Base-by-base conservation (phyloP, 2,113 vertebrate species). In the Eretmochelys imbricata region DNA sequence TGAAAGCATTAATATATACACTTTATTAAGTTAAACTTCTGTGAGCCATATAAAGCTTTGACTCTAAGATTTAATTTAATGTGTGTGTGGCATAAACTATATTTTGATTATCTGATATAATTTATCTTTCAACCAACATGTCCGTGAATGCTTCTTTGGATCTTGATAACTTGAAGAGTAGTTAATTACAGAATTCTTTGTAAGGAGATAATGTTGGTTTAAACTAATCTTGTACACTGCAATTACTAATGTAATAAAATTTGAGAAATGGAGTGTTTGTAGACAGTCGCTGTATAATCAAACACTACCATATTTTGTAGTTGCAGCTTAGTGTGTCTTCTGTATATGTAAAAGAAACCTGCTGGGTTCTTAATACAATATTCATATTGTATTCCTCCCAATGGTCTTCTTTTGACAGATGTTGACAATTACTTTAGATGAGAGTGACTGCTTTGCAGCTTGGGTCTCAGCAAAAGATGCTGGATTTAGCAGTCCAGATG, bases 401-500 rank as follows among this genome's bases (percentile, higher is more conserved):
- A 1, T 79, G 49, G 1, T 78, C 53, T 94, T 94, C 80, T 93
- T 80, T 85, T 75, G 48, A 94, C 96, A 99, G 99, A 99, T 99
- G 99, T 96, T 99, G 97, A 99, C 99, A 3, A 99, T 99, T 96
- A 99, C 99, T 42, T 93, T 99, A 97, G 99, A 99, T 89, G 99
- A 99, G 98, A 99, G 99, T 49, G 99, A 99, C 98, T 99, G 99
- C 96, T 99, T 99, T 89, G 99, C 99, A 85, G 99, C 99, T 69
- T 99, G 99, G 99, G 99, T 99, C 55, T 99, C 99, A 51, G 99
- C 99, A 85, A 99, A 99, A 96, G 99, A 99, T 69, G 99, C 99
- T 16, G 99, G 99, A 14, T 99, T 99, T 97, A 99, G 98, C 90
- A 99, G 99, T 96, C 98, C 99, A 0, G 99, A 99, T 87, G 99